Evolutionary conservation across 2,888 invertebrate species (phyloP), one percentile per base, ranked within the genome.

Genomic region (Diaprepes abbreviatus): DNA sequence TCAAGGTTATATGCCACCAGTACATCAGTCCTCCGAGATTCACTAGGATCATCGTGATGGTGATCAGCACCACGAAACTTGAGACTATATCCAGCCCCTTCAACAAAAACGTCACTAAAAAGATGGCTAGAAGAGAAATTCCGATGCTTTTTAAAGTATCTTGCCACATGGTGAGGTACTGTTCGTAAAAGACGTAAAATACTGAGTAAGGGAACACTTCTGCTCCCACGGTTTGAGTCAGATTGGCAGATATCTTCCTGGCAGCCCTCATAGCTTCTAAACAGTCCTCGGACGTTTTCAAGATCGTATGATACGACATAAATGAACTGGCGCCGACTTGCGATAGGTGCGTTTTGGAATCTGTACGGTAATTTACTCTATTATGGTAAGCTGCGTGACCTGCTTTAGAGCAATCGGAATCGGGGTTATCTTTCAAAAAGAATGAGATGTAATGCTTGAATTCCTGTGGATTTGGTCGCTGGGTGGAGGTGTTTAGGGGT

Each of bases 131-230:
- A 68, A 97, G 86, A 12, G 97, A 97, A 64, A 97, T 91, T 14
- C 92, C 91, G 85, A 99, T 88, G 78, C 95, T 95, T 80, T 91
- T 89, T 31, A 96, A 82, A 0, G 97, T 95, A 79, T 98, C 96
- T 0, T 92, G 88, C 92, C 97, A 95, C 90, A 98, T 96, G 6
- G 96, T 96, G 74, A 98, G 86, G 84, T 99, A 99, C 86, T 99
- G 98, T 83, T 99, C 99, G 83, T 99, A 99, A 86, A 96, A 99
- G 21, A 99, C 98, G 83, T 99, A 99, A 86, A 97, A 97, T 57
- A 98, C 91, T 0, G 94, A 97, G 86, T 98, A 95, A 0, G 94
- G 94, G 83, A 94, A 94, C 72, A 95, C 93, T 82, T 89, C 90
- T 21, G 91, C 75, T n/a, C 79, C 76, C 12, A 98, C 85, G 75